Base-by-base conservation (phyloP, 2,888 invertebrate species). In the Saturnia japonica region DNA sequence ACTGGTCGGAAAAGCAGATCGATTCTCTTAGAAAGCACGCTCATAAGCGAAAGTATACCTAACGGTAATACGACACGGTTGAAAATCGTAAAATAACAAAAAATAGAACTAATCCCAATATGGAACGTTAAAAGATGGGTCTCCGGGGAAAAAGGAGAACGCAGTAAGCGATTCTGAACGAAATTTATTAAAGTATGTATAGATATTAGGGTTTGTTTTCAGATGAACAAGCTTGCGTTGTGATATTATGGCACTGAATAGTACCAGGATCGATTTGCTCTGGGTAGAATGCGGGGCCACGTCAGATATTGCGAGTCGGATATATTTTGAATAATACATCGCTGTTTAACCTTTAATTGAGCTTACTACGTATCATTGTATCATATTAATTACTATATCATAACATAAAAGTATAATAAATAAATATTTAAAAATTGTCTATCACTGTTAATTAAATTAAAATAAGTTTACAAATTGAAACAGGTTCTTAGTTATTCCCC, bases 71-170 rank as follows among this genome's bases (percentile, higher is more conserved):
- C 0, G 0, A 0, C 82, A 84, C 69, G 77, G 88, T 79, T 71
- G 40, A 76, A 73, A 79, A 77, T 88, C 1, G 43, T 51, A 64
- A 82, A 77, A 1, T 28, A 9, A 1, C 1, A 42, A 60, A 74
- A 82, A 88, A 86, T 87, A 89, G 91, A 84, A 88, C 81, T 90
- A 88, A 90, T 93, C 92, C 89, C 86, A 88, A 90, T 89, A 91
- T 91, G 88, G 91, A 90, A 86, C 91, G 83, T 82, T 84, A 84
- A 85, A 91, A 93, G 94, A 94, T 94, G 93, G 93, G 90, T 91
- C 94, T 94, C 92, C 88, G 88, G 93, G 93, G 93, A 94, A 93
- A 91, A 91, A 87, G 82, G 80, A 76, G 76, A 74, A 64, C 73
- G 72, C 77, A 60, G 67, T 76, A 88, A 66, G 79, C 85, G 74